These are phyloP conservation scores for Chinchilla lanigera DNA, from an alignment of 2,113 vertebrate genomes.

Conservation along the genomic window DNA sequence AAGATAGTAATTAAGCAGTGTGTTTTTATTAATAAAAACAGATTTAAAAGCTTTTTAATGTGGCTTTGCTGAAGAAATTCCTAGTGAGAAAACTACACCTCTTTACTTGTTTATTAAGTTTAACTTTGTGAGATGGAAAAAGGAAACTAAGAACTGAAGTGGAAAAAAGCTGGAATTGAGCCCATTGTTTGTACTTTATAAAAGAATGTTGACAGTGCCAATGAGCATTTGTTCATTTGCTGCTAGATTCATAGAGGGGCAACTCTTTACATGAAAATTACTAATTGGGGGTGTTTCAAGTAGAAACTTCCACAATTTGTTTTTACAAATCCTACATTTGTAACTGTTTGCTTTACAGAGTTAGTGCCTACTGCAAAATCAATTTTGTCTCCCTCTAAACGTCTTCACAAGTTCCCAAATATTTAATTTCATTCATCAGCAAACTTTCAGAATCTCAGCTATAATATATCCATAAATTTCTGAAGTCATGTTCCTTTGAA, in stretches of 20 bases:
- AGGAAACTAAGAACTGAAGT: background rate
- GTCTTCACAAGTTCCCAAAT: conserved; percentile 43
- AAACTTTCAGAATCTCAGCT: conserved; percentile 54
- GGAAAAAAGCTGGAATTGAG: background rate
- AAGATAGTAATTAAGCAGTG: conserved; percentile 35
- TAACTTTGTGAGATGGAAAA: background rate
- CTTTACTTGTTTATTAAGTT: conserved; percentile 49
- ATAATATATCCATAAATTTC: conserved; percentile 29
- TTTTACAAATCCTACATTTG: background rate
- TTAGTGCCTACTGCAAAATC: background rate
- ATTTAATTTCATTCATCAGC: conserved; percentile 28
- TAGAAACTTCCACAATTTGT: background rate
- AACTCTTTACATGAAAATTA: conserved; percentile 27
- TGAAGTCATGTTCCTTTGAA: conserved; percentile 34
- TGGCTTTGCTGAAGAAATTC: conserved; percentile 3
- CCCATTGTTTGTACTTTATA: background rate
- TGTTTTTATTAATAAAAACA: conserved; percentile 50
- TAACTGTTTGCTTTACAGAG: background rate
- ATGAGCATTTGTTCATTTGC: background rate
- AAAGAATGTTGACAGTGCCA: background rate
- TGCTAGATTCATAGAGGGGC: background rate
- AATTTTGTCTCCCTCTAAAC: conserved; percentile 19
- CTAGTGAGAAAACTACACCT: background rate
- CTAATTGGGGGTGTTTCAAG: background rate
- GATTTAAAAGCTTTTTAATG: conserved; percentile 48